Conservation (phyloP, 1,140 invertebrate genomes). For the Aphaenogaster floridana region DNA sequence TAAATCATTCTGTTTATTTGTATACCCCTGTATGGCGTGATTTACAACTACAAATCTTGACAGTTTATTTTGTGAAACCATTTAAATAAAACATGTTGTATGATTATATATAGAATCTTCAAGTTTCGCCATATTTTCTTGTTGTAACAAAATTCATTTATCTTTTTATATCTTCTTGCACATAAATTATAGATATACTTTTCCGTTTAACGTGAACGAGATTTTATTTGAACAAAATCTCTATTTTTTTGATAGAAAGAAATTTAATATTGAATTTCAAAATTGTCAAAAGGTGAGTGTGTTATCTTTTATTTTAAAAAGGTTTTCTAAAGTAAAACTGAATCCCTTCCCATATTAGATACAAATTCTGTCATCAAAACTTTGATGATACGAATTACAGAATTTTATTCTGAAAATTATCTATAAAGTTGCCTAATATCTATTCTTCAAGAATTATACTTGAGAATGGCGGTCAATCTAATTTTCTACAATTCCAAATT, state of each 20-base stretch:
- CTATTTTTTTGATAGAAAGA: not conserved
- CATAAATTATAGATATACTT: not conserved
- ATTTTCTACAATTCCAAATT: conserved; percentile 30
- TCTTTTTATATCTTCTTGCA: not conserved
- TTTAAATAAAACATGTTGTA: not conserved
- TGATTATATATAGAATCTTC: not conserved
- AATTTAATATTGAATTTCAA: not conserved
- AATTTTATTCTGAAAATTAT: conserved; percentile 16
- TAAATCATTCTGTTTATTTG: not conserved
- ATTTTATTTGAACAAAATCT: not conserved
- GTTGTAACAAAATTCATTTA: not conserved
- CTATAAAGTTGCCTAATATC: conserved; percentile 7
- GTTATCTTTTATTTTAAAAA: not conserved
- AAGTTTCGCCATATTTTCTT: not conserved
- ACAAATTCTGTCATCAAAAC: not conserved
- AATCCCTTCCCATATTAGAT: too few relatives aligned
- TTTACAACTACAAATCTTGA: not conserved
- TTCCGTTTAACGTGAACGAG: not conserved
- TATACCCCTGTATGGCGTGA: not conserved
- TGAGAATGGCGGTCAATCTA: not conserved
- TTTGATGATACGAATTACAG: not conserved
- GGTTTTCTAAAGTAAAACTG: not conserved
- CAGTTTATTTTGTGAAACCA: not conserved
- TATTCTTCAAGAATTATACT: conserved; percentile 7
- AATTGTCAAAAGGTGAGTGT: not conserved